Conservation (phyloP, 1,140 invertebrate species). For the Odontomachus brunneus region DNA sequence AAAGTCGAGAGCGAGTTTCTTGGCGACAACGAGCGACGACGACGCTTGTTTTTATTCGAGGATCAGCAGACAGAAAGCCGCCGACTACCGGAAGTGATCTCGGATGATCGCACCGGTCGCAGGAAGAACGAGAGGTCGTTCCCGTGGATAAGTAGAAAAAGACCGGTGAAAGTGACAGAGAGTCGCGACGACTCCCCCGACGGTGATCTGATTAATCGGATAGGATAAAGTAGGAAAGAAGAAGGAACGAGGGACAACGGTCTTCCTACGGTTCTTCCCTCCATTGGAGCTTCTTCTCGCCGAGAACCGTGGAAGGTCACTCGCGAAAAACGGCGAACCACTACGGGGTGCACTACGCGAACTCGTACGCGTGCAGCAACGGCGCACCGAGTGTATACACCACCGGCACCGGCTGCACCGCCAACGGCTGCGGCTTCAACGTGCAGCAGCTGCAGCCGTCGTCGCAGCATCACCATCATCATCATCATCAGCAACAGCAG, state of each 20-base stretch:
- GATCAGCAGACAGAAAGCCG: no score
- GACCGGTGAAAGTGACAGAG: no score
- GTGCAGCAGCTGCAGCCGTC: conserved; percentile 46
- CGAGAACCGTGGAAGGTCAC: conserved; percentile 81
- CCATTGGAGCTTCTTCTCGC: neutral
- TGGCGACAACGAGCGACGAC: neutral
- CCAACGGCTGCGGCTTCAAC: conserved; percentile 55
- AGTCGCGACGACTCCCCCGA: no score
- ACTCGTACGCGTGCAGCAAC: conserved; percentile 82
- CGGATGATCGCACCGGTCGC: conserved; percentile 1
- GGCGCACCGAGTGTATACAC: conserved; percentile 79
- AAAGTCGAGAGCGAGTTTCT: conserved; percentile 13
- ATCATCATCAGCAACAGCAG: no score
- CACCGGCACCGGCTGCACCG: conserved; percentile 59
- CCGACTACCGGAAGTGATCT: neutral
- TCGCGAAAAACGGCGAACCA: conserved; percentile 84
- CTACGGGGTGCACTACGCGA: conserved; percentile 81
- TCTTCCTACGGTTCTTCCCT: neutral
- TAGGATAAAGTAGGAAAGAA: no score
- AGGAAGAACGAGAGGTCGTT: neutral
- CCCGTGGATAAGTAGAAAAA: neutral
- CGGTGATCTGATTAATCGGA: no score
- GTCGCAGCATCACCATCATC: no score
- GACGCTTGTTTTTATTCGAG: neutral
- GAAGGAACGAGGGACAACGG: no score